These are phyloP conservation scores for Calephelis virginiensis DNA, from an alignment of 1,140 invertebrate genomes.

Conservation along the genomic window DNA sequence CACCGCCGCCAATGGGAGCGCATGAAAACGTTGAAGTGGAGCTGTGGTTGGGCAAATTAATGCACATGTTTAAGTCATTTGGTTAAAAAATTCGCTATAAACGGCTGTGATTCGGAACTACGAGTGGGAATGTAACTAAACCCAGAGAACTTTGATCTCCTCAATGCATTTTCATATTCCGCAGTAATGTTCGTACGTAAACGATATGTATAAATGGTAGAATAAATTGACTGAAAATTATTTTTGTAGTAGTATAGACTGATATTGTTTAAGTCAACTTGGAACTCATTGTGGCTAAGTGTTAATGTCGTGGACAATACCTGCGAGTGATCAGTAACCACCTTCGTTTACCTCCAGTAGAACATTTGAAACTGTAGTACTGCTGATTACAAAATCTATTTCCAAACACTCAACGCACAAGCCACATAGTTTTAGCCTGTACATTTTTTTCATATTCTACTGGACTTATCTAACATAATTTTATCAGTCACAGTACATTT, in stretches of 20 bases:
- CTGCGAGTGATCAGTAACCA: not conserved
- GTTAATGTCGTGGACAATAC: not conserved
- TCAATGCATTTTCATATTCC: constrained; percentile 65
- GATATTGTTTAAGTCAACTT: constrained; percentile 71
- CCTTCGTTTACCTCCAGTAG: too few species aligned
- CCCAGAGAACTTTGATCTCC: constrained; percentile 57
- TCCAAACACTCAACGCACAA: too few species aligned
- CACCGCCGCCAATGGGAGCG: constrained; percentile 88
- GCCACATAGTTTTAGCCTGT: too few species aligned
- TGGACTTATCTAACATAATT: too few species aligned
- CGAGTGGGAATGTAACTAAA: constrained; percentile 47
- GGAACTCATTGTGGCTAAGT: constrained; percentile 39
- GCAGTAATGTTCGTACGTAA: constrained; percentile 53
- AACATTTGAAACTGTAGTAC: too few species aligned
- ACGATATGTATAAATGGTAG: constrained; percentile 65
- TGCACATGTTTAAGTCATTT: constrained; percentile 24
- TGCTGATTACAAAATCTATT: too few species aligned
- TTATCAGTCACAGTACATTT: too few species aligned
- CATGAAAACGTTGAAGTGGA: constrained; percentile 90
- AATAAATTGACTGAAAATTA: constrained; percentile 76
- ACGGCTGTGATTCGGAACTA: constrained; percentile 66
- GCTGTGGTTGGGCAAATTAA: constrained; percentile 76
- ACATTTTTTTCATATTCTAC: too few species aligned
- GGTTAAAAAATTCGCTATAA: constrained; percentile 41
- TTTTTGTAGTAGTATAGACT: constrained; percentile 78